phyloP scores from a whole-genome alignment of 2,888 invertebrate species.

The Cheilosia scutellata region DNA sequence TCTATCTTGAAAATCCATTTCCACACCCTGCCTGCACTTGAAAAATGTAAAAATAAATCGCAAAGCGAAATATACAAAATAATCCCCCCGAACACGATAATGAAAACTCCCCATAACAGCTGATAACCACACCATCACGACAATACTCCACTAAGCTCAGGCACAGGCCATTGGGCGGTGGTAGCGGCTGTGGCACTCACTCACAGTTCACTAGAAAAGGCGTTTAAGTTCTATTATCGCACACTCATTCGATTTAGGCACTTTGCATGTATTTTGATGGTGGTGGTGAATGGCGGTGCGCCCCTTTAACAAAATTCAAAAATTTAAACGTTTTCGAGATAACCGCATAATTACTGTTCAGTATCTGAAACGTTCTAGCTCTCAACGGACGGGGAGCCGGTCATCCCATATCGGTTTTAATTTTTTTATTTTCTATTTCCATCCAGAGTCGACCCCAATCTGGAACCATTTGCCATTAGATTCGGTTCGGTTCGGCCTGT shows the following conservation, averaged over 20 bases:
- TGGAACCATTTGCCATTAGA: constrained; percentile 45
- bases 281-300: neutral
- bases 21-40: constrained; percentile 19
- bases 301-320: constrained; percentile 42
- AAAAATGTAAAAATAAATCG: constrained; percentile 20
- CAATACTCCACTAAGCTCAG: neutral
- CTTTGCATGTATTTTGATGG: constrained; percentile 41
- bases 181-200: neutral
- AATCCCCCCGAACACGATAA: constrained; percentile 14
- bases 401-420: constrained; percentile 16
- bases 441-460: constrained; percentile 41
- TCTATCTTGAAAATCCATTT: neutral
- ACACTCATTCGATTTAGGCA: constrained; percentile 35
- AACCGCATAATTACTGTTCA: constrained; percentile 67
- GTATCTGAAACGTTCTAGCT: constrained; percentile 57
- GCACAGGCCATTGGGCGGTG: neutral
- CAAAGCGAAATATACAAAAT: neutral
- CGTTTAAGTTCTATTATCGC: constrained; percentile 52
- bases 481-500: constrained; percentile 19
- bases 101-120: constrained; percentile 13
- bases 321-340: constrained; percentile 61
- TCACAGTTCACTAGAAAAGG: constrained; percentile 10
- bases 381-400: constrained; percentile 49
- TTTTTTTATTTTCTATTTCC: neutral
- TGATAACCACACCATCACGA: constrained; percentile 42